Evolutionary conservation across 2,888 invertebrate species (phyloP), one percentile per base, ranked within the genome.

Genomic region (Chirona hameri): DNA sequence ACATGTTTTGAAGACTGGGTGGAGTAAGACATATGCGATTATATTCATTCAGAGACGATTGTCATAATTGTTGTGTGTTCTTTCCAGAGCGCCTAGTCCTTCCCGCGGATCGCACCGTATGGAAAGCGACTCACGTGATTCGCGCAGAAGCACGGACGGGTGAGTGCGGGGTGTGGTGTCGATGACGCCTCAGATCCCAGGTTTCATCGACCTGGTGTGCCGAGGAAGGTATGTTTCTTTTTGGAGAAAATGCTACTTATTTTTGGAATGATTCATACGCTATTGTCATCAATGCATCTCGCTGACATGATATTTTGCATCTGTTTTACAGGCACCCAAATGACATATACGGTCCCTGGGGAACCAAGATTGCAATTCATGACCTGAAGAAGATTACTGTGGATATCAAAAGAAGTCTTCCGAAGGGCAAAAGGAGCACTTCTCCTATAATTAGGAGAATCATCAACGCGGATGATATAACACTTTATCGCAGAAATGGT

Each of bases 381-480:
- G 80, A 80, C 18, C 24, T 80, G 5, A 80, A 52, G 52, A 80
- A 80, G 29, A 80, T 80, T 5, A 80, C 80, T 0, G 80, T 80
- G 52, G 80, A 80, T 14, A 80, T 80, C 52, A 80, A 80, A 52
- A n/a, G 80, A 15, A 48, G 27, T 12, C 10, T 80, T 2, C 52
- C 80, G 12, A 80, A 80, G 24, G 52, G 29, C 52, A 80, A 80
- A 29, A n/a, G 80, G 14, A 80, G 80, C 52, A 27, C 27, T 5
- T 80, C 80, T 48, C 80, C 80, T 3, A 80, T 80, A 0, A 80
- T 80, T 5, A n/a, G 80, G n/a, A 52, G 80, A 27, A 80, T 80
- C n/a, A 80, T 80, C 27, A 80, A 55, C 52, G 52, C 80, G 27
- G 80, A 80, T 27, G 48, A 48, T 14, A 80, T 80, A 0, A 29